Base-by-base conservation (phyloP, 2,888 invertebrate genomes). In the Nyleta sp. region DNA sequence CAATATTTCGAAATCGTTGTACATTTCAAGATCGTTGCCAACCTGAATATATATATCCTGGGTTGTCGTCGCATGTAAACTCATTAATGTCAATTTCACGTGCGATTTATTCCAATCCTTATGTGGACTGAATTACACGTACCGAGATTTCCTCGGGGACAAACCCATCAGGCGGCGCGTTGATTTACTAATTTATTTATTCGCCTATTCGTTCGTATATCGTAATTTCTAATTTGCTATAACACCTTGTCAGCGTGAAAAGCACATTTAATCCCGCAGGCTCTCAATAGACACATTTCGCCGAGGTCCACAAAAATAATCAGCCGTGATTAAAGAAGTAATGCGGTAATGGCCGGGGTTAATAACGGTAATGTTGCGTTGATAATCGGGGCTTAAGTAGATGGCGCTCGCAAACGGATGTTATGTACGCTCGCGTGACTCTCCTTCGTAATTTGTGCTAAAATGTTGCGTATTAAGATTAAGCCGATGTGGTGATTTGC, bases 341-440 rank as follows among this genome's bases (percentile, higher is more conserved):
- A 55, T 55, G 20, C 40, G 40, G 15, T 55, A 55, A 55, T 15
- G 55, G n/a, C 55, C 8, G 40, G 22, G 40, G 8, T 38, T 24
- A 55, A 40, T 40, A 22, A 55, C 40, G 8, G 24, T 55, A 24
- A 55, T 55, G 40, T 40, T 40, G 15, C 24, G 38, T 24, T 55
- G 20, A 18, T 4, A 40, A 15, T 15, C 17, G 17, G 17, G 8
- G 8, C 2, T 40, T 40, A 2, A 40, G 17, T 15, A 17, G 17
- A n/a, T n/a, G 28, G 28, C 28, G 28, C 28, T 6, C 8, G 40
- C 5, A 15, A 2, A n/a, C 5, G 40, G 5, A 15, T 13, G 2
- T 40, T n/a, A n/a, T n/a, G n/a, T 40, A 15, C 15, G 40, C 13
- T 40, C 13, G 13, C 40, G 40, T 40, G 40, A 40, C 15, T 40